Evolutionary conservation across 2,888 invertebrate species (phyloP).

Genomic region (Tinea semifulvella): DNA sequence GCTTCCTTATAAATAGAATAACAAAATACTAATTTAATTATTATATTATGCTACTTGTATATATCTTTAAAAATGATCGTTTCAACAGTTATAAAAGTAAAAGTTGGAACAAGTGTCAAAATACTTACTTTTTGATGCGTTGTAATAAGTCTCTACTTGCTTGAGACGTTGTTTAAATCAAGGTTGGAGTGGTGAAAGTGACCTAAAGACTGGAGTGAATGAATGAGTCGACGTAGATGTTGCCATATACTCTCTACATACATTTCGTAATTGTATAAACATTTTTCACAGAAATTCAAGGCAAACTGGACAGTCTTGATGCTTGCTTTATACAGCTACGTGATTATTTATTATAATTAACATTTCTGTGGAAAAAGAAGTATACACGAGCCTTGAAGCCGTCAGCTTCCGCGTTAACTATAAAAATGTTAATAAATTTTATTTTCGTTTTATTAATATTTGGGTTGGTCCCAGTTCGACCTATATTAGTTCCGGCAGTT

Average conservation of each 20-base stretch:
- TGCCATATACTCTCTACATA: background rate
- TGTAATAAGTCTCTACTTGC: background rate
- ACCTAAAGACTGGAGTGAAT: background rate
- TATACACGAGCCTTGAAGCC: no score
- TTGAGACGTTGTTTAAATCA: conserved; percentile 1
- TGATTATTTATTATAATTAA: conserved; percentile 5
- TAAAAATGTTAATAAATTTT: no score
- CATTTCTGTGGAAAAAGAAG: background rate
- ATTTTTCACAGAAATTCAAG: conserved; percentile 5
- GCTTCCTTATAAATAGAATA: conserved; percentile 22
- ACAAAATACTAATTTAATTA: conserved; percentile 16
- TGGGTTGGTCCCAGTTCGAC: no score
- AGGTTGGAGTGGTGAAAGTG: conserved; percentile 12
- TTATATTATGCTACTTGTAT: background rate
- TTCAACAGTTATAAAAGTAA: conserved; percentile 2
- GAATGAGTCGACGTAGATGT: conserved; percentile 5
- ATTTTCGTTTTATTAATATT: no score
- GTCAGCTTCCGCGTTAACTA: no score
- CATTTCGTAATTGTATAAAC: background rate
- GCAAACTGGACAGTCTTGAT: conserved; percentile 3
- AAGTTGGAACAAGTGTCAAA: conserved; percentile 2
- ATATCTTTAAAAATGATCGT: no score
- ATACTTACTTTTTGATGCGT: background rate
- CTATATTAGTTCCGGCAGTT: no score
- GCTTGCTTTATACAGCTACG: background rate